Evolutionary conservation across 2,113 vertebrate genomes (phyloP).

Genomic region (Ellobius talpinus): DNA sequence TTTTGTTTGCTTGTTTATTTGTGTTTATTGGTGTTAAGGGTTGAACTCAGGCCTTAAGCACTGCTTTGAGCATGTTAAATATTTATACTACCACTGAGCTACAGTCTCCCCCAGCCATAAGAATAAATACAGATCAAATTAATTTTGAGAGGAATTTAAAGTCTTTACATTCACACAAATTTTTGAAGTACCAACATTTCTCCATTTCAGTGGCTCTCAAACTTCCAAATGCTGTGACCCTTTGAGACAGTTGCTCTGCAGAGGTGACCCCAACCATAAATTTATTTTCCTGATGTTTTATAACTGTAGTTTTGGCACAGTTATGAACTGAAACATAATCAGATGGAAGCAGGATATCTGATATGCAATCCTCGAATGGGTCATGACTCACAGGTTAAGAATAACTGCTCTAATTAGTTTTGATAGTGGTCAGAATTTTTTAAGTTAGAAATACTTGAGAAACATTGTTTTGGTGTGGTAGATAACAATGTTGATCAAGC

Average conservation of each 20-base stretch:
- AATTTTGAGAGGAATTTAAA: not conserved
- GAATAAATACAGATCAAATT: not conserved
- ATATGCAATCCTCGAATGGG: too few relatives aligned
- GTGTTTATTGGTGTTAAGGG: not conserved
- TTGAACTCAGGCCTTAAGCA: too few relatives aligned
- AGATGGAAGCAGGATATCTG: not conserved
- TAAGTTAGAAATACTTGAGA: not conserved
- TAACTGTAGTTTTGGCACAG: not conserved
- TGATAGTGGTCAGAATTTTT: not conserved
- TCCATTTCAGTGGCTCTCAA: not conserved
- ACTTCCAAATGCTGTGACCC: not conserved
- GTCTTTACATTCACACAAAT: not conserved
- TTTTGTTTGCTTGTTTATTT: not conserved
- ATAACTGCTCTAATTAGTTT: not conserved
- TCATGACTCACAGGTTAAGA: not conserved
- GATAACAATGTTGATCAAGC: not conserved
- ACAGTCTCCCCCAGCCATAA: not conserved
- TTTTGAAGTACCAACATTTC: not conserved
- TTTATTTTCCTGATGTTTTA: not conserved
- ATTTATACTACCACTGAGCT: too few relatives aligned
- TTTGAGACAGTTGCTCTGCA: not conserved
- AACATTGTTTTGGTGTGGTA: not conserved
- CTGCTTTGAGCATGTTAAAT: not conserved
- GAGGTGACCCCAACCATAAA: not conserved
- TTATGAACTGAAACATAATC: not conserved